Evolutionary conservation across 2,113 vertebrate genomes (phyloP).

Genomic region (Gorsachius goisagi): DNA sequence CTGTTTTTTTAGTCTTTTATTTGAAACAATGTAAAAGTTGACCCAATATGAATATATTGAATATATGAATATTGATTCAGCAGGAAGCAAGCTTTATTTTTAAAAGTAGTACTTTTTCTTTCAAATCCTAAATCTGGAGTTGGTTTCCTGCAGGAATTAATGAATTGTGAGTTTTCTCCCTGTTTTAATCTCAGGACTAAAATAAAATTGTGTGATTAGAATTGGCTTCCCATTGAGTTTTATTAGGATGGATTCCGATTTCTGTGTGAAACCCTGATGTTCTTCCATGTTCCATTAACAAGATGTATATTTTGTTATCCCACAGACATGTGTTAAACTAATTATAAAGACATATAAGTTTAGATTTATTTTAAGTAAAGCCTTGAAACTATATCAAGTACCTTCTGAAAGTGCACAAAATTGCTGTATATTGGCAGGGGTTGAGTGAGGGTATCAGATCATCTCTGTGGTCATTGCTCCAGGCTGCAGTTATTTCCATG

Average conservation of each 20-base stretch:
- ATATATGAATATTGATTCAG: background rate
- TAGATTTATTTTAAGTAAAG: constrained; percentile 35
- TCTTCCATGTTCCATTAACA: background rate
- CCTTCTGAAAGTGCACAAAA: background rate
- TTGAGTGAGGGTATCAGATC: background rate
- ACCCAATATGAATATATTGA: background rate
- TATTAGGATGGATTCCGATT: constrained; percentile 13
- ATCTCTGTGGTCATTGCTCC: background rate
- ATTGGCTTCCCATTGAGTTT: constrained; percentile 42
- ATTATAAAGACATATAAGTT: constrained; percentile 18
- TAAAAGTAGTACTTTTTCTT: background rate
- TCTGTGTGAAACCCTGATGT: constrained; percentile 17
- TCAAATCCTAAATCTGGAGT: background rate
- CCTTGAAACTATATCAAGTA: background rate
- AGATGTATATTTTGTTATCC: background rate
- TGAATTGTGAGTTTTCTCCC: background rate
- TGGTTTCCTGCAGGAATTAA: constrained; percentile 35
- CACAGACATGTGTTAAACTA: background rate
- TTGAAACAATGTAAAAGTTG: background rate
- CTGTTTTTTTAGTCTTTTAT: background rate
- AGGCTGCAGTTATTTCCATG: constrained; percentile 5
- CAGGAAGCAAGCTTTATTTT: background rate
- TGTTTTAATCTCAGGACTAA: constrained; percentile 34
- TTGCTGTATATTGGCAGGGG: background rate
- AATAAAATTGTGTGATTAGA: constrained; percentile 40